Evolutionary conservation across 2,113 vertebrate species (phyloP).

Genomic region (Oncorhynchus gorbuscha): DNA sequence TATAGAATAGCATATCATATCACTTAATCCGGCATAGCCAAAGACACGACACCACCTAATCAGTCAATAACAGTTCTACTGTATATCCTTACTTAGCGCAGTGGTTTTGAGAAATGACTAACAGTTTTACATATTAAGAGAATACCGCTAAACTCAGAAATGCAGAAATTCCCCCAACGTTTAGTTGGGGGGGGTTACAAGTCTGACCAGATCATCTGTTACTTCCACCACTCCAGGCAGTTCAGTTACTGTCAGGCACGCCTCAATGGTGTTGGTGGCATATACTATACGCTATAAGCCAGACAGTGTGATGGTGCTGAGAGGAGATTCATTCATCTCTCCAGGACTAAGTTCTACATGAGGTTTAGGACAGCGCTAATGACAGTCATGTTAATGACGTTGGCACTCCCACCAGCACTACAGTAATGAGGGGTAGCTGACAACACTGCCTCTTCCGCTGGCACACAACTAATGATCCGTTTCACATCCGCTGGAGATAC

Average conservation of each 20-base stretch:
- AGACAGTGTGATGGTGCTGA: conserved; percentile 45
- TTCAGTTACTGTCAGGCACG: too few species aligned
- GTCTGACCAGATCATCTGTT: background rate
- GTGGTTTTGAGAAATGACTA: too few species aligned
- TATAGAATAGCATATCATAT: too few species aligned
- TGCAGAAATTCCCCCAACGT: too few species aligned
- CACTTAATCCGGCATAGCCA: too few species aligned
- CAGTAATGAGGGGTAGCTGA: conserved; percentile 77
- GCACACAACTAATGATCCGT: conserved; percentile 74
- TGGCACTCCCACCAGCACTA: conserved; percentile 74
- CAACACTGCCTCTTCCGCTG: conserved; percentile 66
- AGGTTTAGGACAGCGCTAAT: conserved; percentile 69
- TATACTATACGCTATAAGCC: conserved; percentile 4
- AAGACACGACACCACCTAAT: too few species aligned
- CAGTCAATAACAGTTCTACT: too few species aligned
- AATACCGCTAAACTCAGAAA: too few species aligned
- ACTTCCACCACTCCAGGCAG: background rate
- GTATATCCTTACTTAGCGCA: too few species aligned
- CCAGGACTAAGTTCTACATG: conserved; percentile 61
- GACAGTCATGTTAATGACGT: conserved; percentile 78
- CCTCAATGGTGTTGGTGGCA: too few species aligned
- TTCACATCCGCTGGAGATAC: conserved; percentile 70
- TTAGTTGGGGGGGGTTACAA: too few species aligned
- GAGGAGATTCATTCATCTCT: conserved; percentile 66
- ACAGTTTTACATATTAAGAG: too few species aligned